These are phyloP conservation scores for Chloroceryle inda DNA, from an alignment of 2,797 vertebrate genomes.

Conservation along the genomic window DNA sequence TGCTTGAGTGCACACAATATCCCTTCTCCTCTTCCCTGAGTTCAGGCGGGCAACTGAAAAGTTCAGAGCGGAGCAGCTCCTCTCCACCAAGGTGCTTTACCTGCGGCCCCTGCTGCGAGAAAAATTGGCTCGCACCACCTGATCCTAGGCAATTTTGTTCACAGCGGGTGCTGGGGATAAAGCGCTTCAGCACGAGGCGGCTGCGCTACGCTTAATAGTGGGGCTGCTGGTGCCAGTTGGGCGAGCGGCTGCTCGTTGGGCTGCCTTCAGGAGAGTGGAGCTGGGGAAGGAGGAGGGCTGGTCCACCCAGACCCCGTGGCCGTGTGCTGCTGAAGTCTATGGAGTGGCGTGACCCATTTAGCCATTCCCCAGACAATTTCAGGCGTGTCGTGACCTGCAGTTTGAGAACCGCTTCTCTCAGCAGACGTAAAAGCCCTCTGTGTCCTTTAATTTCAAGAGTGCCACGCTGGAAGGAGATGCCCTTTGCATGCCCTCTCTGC, in stretches of 20 bases:
- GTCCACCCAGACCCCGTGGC: fast-evolving
- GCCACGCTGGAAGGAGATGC: not conserved
- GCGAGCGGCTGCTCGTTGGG: not conserved
- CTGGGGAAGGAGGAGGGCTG: not conserved
- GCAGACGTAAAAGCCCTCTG: not conserved
- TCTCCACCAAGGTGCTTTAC: constrained; percentile 69
- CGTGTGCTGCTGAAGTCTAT: fast-evolving
- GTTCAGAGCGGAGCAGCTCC: constrained; percentile 47
- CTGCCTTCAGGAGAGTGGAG: not conserved
- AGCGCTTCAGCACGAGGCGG: not conserved
- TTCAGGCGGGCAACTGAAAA: constrained; percentile 55
- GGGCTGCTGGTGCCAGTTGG: not conserved
- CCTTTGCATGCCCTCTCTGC: not conserved
- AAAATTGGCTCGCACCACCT: constrained; percentile 76
- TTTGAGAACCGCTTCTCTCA: not conserved
- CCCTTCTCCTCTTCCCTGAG: constrained; percentile 56
- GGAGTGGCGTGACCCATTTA: not conserved
- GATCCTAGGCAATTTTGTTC: constrained; percentile 74
- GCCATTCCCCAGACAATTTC: not conserved
- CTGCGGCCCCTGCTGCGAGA: constrained; percentile 72
- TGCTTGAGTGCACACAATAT: constrained; percentile 62
- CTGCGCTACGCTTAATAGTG: not conserved
- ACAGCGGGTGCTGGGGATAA: constrained; percentile 69
- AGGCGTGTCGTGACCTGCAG: not conserved
- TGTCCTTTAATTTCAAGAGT: not conserved